phyloP scores from a whole-genome alignment of 2,797 vertebrate species.

The Toxotes lorentzi region DNA sequence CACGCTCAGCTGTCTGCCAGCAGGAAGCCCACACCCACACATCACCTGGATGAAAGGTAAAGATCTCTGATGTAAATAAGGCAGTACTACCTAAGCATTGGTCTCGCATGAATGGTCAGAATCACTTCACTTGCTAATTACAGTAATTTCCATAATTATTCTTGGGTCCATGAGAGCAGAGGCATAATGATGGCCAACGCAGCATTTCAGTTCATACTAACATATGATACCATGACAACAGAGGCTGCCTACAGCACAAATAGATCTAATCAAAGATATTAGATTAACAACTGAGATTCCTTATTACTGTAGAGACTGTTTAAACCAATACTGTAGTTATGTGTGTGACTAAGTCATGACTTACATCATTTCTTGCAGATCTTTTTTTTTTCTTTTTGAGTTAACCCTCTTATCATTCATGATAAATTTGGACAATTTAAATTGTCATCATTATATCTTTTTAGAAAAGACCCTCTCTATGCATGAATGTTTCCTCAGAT shows the following conservation, averaged over 20 bases:
- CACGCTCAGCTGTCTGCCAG: constrained; percentile 96
- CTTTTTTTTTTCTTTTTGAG: neutral
- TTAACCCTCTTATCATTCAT: neutral
- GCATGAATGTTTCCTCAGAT: constrained; percentile 81
- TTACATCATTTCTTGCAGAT: neutral
- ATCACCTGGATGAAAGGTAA: constrained; percentile 97
- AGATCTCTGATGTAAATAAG: neutral
- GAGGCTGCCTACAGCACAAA: neutral
- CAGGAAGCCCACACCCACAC: constrained; percentile 92
- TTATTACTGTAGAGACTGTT: neutral
- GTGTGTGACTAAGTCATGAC: neutral
- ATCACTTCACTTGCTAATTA: constrained; percentile 23
- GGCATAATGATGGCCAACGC: neutral
- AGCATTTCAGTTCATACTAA: neutral
- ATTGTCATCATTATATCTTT: neutral
- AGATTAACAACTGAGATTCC: neutral
- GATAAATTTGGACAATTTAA: neutral
- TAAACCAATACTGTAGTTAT: neutral
- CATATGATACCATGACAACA: constrained; percentile 4
- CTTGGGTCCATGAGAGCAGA: neutral
- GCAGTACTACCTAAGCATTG: neutral
- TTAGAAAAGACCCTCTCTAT: neutral
- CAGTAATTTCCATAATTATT: constrained; percentile 20
- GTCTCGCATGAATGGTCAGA: neutral
- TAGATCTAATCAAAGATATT: neutral